Percentiles rank a stretch among this genome's conserved stretches.
Evolutionary conservation across 2,888 invertebrate species (phyloP).

Genomic region (Eupithecia tripunctaria): DNA sequence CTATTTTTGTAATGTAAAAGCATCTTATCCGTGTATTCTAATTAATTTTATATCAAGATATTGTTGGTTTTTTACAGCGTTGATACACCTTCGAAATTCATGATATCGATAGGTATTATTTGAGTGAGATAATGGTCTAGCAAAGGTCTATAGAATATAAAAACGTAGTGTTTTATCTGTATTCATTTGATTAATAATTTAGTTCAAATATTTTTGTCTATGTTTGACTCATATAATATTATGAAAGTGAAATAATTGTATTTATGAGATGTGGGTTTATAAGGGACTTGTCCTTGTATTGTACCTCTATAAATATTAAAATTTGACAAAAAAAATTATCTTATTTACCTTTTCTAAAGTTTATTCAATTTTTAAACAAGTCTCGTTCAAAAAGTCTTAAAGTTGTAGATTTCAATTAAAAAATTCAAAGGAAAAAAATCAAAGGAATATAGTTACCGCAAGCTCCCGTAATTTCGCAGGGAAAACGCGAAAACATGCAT

Average conservation of each 20-base stretch:
- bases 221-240: no score
- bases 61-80: background rate
- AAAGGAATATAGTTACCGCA: background rate
- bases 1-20: constrained; percentile 1
- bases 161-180: no score
- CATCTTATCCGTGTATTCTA: background rate
- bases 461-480: background rate
- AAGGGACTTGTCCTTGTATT: no score
- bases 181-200: no score
- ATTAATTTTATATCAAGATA: background rate
- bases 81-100: background rate
- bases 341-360: background rate
- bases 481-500: constrained; percentile 23
- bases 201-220: no score
- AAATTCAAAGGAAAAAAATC: background rate
- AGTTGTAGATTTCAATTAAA: background rate
- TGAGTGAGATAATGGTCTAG: no score
- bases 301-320: background rate
- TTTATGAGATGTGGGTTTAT: no score
- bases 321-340: background rate
- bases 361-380: background rate
- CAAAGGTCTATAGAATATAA: no score
- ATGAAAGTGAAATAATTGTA: no score
- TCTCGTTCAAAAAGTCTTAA: background rate
- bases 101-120: background rate